A percentile compares a stretch with the other conserved stretches of the same genome.
These are phyloP conservation scores for Phrynosoma blainvillii DNA, from an alignment of 2,113 vertebrate genomes.

Conservation along the genomic window DNA sequence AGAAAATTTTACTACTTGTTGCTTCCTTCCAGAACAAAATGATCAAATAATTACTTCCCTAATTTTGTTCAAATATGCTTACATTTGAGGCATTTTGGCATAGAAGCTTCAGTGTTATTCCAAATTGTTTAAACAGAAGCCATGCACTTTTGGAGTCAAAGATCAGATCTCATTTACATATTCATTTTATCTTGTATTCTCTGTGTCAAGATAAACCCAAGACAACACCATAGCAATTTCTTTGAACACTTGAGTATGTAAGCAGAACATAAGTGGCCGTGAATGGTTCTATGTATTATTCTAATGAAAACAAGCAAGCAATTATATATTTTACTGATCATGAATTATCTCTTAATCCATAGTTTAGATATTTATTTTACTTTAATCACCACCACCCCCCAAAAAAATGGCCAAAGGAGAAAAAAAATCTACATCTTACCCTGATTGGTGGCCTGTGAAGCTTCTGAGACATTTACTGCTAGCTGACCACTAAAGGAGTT, in stretches of 20 bases:
- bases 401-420: no score
- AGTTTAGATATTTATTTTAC: no score
- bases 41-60: no score
- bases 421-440: constrained; percentile 76
- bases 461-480: constrained; percentile 94
- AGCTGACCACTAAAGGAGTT: constrained; percentile 97
- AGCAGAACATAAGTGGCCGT: background rate
- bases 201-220: background rate
- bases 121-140: background rate
- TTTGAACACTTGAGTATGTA: background rate
- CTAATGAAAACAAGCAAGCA: background rate
- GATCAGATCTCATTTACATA: background rate
- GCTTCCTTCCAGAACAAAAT: no score
- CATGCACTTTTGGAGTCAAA: background rate
- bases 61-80: background rate
- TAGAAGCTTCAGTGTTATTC: background rate
- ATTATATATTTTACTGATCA: background rate
- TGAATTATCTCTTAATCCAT: background rate
- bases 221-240: background rate
- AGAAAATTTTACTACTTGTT: no score
- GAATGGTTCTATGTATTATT: background rate
- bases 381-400: no score
- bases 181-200: background rate
- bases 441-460: constrained; percentile 91
- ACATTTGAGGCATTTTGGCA: background rate